Percentiles rank a stretch among this genome's conserved stretches.
phyloP scores from a whole-genome alignment of 1,140 invertebrate species.

The Maniola jurtina region DNA sequence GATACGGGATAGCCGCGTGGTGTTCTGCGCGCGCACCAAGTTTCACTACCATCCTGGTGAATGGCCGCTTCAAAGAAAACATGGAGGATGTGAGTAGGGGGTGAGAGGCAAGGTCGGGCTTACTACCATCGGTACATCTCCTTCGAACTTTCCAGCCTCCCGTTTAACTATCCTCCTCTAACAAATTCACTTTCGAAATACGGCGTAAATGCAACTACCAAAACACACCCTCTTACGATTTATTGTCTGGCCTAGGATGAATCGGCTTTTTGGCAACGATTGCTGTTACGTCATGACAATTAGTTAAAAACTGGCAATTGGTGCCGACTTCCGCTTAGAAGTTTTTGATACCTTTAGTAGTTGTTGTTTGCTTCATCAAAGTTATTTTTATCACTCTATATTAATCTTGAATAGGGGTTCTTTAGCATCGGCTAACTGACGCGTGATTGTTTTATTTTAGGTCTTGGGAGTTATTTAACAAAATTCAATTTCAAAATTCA shows the following conservation, averaged over 20 bases:
- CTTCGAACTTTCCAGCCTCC: slow-evolving; percentile 30
- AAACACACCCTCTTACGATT: slow-evolving; percentile 41
- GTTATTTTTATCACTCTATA: neutral
- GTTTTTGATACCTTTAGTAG: neutral
- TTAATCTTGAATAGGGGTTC: neutral
- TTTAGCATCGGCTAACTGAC: too few species aligned
- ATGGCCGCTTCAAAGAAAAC: slow-evolving; percentile 59
- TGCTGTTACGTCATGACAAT: slow-evolving; percentile 25
- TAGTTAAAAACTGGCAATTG: slow-evolving; percentile 22
- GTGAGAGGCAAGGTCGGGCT: slow-evolving; percentile 60
- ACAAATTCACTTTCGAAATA: slow-evolving; percentile 58
- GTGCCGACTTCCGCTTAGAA: slow-evolving; percentile 15
- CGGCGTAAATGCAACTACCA: slow-evolving; percentile 52
- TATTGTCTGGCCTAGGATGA: slow-evolving; percentile 33
- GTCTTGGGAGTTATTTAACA: too few species aligned
- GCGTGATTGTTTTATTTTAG: too few species aligned
- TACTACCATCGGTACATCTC: slow-evolving; percentile 58
- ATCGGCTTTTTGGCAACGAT: slow-evolving; percentile 30
- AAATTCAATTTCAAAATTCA: too few species aligned
- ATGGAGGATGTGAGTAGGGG: slow-evolving; percentile 45
- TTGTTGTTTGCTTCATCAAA: too few species aligned
- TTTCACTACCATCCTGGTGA: slow-evolving; percentile 60
- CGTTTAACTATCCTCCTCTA: slow-evolving; percentile 39
- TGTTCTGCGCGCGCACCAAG: slow-evolving; percentile 61
- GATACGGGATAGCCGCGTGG: slow-evolving; percentile 54